Conservation (phyloP, 2,113 vertebrate species). For the Cyprinodon tularosa region DNA sequence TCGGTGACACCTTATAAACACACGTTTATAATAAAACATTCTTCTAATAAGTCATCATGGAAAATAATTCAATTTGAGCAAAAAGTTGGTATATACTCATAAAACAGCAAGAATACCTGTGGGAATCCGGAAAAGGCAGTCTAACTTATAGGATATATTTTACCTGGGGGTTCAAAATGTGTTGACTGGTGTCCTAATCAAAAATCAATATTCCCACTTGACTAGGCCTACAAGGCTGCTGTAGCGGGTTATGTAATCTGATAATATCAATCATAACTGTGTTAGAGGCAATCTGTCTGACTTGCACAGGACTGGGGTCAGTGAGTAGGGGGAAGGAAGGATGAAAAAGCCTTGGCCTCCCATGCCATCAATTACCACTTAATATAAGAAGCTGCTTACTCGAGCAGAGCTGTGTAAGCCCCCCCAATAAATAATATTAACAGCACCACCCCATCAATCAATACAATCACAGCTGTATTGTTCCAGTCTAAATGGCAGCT, state of each 20-base stretch:
- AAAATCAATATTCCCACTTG: constrained; percentile 94
- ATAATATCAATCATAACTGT: constrained; percentile 95
- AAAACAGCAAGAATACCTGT: constrained; percentile 29
- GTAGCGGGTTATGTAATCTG: constrained; percentile 89
- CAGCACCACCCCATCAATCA: constrained; percentile 87
- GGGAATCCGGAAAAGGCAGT: constrained; percentile 32
- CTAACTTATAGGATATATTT: constrained; percentile 63
- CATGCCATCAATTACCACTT: constrained; percentile 96
- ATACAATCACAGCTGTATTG: constrained; percentile 89
- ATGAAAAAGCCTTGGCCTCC: constrained; percentile 82
- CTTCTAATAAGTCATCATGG: neutral
- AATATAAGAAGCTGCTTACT: constrained; percentile 85
- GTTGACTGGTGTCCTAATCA: constrained; percentile 88
- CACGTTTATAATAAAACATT: too few species aligned
- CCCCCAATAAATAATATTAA: constrained; percentile 94
- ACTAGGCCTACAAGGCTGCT: constrained; percentile 80
- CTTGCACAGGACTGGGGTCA: constrained; percentile 90
- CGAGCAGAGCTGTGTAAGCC: constrained; percentile 81
- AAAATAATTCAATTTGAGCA: neutral
- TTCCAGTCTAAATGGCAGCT: constrained; percentile 82
- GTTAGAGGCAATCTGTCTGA: constrained; percentile 93
- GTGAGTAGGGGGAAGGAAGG: constrained; percentile 68
- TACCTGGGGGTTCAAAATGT: constrained; percentile 71
- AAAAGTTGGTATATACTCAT: neutral
- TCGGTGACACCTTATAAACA: too few species aligned